A percentile compares a stretch with the other conserved stretches of the same genome.
Conservation (phyloP, 2,888 invertebrate species). For the Cataglyphis livida region DNA sequence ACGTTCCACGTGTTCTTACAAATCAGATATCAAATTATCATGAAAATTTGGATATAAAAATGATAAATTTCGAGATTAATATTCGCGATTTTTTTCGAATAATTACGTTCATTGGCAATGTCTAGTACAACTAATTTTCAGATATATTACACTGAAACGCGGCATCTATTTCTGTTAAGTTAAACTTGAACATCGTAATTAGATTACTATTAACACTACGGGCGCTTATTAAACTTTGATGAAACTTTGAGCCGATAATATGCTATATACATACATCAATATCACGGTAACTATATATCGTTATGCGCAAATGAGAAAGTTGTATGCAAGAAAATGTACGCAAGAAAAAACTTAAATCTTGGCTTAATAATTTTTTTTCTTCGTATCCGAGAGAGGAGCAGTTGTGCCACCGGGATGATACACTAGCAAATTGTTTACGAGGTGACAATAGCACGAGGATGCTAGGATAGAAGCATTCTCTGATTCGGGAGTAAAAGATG, state of each 20-base stretch:
- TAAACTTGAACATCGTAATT: conserved; percentile 31
- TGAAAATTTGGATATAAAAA: neutral
- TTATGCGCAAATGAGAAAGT: neutral
- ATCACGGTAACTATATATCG: conserved; percentile 21
- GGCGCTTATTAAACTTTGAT: conserved; percentile 41
- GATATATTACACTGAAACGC: conserved; percentile 28
- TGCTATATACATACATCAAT: neutral
- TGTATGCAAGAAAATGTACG: neutral
- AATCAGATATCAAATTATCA: conserved; percentile 21
- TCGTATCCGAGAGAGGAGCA: neutral
- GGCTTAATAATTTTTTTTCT: neutral
- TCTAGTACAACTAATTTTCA: conserved; percentile 12
- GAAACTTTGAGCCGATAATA: conserved; percentile 30
- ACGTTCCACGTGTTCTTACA: neutral
- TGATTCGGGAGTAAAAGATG: conserved; percentile 31
- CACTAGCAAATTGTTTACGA: conserved; percentile 70
- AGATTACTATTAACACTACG: conserved; percentile 27
- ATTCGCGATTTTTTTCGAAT: neutral
- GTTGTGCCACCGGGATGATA: conserved; percentile 2
- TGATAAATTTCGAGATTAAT: neutral
- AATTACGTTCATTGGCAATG: neutral
- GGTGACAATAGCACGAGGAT: conserved; percentile 65
- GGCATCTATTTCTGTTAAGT: conserved; percentile 37
- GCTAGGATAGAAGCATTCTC: conserved; percentile 3
- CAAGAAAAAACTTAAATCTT: neutral